Evolutionary conservation across 2,113 vertebrate genomes (phyloP).

Genomic region (Raja brachyura): DNA sequence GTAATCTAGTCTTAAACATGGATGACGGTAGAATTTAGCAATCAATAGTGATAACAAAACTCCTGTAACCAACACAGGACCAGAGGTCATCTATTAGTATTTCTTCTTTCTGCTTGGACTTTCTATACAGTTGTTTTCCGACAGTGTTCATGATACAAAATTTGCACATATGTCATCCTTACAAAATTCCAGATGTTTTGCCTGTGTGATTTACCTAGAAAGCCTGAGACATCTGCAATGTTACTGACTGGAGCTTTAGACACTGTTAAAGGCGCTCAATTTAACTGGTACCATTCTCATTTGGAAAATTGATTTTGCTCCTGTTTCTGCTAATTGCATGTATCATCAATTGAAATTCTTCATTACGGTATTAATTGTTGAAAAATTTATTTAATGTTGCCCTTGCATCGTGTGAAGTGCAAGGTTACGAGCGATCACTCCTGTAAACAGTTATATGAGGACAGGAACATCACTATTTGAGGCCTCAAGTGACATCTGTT

Average conservation of each 20-base stretch:
- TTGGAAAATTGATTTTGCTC: neutral
- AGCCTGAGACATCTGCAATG: neutral
- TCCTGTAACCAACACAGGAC: neutral
- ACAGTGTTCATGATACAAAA: neutral
- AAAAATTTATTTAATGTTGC: neutral
- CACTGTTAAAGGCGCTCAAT: neutral
- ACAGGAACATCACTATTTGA: neutral
- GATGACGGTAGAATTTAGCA: neutral
- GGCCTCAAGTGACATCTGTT: neutral
- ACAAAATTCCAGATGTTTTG: neutral
- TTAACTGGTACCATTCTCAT: neutral
- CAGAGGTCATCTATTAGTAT: neutral
- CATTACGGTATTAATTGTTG: neutral
- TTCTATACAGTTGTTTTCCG: neutral
- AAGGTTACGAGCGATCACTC: neutral
- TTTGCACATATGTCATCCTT: neutral
- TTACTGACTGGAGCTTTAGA: neutral
- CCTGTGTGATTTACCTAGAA: neutral
- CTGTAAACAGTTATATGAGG: neutral
- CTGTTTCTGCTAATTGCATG: neutral
- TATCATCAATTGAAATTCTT: neutral
- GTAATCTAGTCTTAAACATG: slow-evolving; percentile 1
- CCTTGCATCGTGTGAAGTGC: neutral
- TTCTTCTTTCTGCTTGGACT: slow-evolving; percentile 25
- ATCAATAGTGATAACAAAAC: neutral